Base-by-base conservation (phyloP, 2,888 invertebrate genomes). In the Acanthococcus lagerstroemiae region DNA sequence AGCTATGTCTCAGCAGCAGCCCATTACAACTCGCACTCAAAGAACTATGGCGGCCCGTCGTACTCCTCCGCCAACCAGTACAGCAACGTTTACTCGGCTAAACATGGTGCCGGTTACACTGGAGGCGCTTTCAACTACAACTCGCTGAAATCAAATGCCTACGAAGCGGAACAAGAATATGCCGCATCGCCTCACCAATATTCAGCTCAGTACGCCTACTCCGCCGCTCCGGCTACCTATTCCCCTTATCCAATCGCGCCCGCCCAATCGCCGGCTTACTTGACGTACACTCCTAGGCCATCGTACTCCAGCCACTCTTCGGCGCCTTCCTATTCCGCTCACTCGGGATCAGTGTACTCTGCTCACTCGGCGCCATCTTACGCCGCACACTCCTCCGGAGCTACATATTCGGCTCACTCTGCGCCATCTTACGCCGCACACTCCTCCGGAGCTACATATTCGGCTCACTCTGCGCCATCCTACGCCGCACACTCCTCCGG, bases 1-100 rank as follows among this genome's bases (percentile, higher is more conserved):
- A 24, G 7, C 7, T 26, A 55, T 17, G 67, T 58, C 56, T 19
- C 66, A n/a, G 48, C 67, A 5, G n/a, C 68, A 0, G 61, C 65
- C n/a, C 65, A 67, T 4, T 56, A 63, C 25, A 30, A 22, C 22
- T 21, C 50, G 27, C 30, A 63, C 54, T 46, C 45, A 5, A 37
- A 57, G 26, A 24, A 26, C n/a, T 58, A 45, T 25, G 46, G 37
- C 17, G 58, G 25, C 7, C 45, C 44, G 26, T 44, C 58, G 22
- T 27, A 57, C 22, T 50, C 48, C 7, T 27, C 25, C 6, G 48
- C 26, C n/a, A 50, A 26, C 27, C 48, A 50, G 25, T 61, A 63
- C 63, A 30, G 15, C 30, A 24, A n/a, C 17, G 63, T n/a, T 37
- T 63, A 63, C 54, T 30, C 63, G 15, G 37, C n/a, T 37, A 37